These are phyloP conservation scores for Ctenopoma kingsleyae DNA, from an alignment of 2,797 vertebrate genomes.

Conservation along the genomic window DNA sequence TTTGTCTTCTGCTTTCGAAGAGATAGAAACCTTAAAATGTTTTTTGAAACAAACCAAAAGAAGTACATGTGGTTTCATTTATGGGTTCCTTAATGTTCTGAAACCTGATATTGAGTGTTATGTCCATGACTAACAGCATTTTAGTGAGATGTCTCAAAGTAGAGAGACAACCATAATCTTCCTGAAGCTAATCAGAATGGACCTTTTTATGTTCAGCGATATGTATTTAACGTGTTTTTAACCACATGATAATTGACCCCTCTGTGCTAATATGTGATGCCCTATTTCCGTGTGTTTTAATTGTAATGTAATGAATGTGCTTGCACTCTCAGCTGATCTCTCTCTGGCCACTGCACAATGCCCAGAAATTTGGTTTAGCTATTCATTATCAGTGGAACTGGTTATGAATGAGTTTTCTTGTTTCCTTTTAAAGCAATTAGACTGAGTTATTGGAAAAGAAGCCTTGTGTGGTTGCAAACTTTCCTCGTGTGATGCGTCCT, in stretches of 20 bases:
- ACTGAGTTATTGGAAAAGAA: background rate
- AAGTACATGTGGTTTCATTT: conserved; percentile 19
- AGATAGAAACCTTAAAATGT: conserved; percentile 34
- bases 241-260: background rate
- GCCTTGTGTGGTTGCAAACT: background rate
- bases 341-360: background rate
- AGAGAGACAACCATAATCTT: conserved; percentile 6
- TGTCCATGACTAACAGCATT: conserved; percentile 4
- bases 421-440: background rate
- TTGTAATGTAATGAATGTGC: background rate
- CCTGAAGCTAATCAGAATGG: background rate
- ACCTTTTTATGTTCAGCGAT: background rate
- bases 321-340: background rate
- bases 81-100: background rate
- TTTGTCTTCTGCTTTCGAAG: conserved; percentile 44
- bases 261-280: background rate
- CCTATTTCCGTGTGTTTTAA: background rate
- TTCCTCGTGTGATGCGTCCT: background rate
- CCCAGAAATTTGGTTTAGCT: background rate
- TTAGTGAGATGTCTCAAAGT: conserved; percentile 13
- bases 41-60: conserved; percentile 24
- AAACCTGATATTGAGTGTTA: conserved; percentile 32
- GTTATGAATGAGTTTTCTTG: background rate
- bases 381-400: background rate
- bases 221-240: background rate